Percentiles rank a stretch among this genome's conserved stretches.
phyloP scores from a whole-genome alignment of 2,113 vertebrate genomes.

The Gracilinanus agilis region DNA sequence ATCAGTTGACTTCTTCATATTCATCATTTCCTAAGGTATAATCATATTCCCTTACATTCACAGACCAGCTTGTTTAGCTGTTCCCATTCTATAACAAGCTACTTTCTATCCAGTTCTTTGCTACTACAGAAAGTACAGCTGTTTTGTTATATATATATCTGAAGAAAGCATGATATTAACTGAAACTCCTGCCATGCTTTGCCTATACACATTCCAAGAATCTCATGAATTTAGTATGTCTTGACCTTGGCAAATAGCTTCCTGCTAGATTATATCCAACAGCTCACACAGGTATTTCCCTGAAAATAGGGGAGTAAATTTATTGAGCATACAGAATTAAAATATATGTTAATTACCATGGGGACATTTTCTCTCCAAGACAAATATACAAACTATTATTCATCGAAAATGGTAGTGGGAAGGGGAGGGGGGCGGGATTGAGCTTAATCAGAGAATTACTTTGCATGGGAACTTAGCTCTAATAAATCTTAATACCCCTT shows the following conservation, averaged over 20 bases:
- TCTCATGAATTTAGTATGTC: neutral
- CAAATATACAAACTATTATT: neutral
- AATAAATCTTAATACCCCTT: neutral
- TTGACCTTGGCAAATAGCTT: neutral
- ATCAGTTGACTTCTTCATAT: neutral
- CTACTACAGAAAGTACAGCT: neutral
- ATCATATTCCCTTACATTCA: neutral
- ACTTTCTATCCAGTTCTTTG: neutral
- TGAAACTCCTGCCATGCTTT: neutral
- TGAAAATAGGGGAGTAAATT: neutral
- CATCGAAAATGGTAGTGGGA: neutral
- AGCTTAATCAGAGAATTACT: neutral
- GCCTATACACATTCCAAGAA: neutral
- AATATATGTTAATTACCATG: neutral
- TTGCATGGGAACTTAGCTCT: neutral
- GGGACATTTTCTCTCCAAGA: neutral
- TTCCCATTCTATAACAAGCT: neutral
- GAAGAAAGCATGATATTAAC: neutral
- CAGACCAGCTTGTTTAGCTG: neutral
- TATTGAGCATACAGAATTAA: neutral
- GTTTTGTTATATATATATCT: neutral
- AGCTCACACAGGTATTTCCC: neutral
- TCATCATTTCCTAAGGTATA: neutral
- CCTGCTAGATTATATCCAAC: neutral
- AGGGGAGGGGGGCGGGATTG: neutral